Evolutionary conservation across 1,140 invertebrate species (phyloP).

Genomic region (Drosophila oshimai): DNA sequence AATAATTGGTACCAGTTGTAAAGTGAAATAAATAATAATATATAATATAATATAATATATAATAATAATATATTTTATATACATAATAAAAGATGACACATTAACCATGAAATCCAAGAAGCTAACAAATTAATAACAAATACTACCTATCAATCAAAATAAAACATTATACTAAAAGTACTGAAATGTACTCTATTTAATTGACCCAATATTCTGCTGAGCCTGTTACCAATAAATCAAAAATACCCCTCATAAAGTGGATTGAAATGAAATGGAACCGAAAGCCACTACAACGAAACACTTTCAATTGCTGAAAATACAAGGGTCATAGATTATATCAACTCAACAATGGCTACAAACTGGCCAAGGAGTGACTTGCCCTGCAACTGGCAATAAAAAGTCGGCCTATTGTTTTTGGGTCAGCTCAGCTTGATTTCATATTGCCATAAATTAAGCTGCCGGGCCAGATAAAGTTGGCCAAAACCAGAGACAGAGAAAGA

Average conservation of each 20-base stretch:
- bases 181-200: no score
- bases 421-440: conserved; percentile 46
- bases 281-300: conserved; percentile 7
- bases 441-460: conserved; percentile 47
- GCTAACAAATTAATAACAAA: no score
- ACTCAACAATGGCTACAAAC: conserved; percentile 11
- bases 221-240: no score
- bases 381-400: conserved; percentile 24
- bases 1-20: no score
- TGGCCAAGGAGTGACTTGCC: background rate
- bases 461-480: conserved; percentile 32
- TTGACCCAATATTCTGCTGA: no score
- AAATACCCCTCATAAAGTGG: background rate
- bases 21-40: no score
- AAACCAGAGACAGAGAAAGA: background rate
- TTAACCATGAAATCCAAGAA: no score
- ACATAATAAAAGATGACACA: no score
- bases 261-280: background rate
- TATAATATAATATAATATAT: no score
- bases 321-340: conserved; percentile 20
- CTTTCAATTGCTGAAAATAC: conserved; percentile 22
- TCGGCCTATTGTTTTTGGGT: conserved; percentile 27
- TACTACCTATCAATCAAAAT: no score
- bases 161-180: no score
- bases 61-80: no score